These are phyloP conservation scores for Selene dorsalis DNA, from an alignment of 2,797 vertebrate genomes.

Conservation along the genomic window DNA sequence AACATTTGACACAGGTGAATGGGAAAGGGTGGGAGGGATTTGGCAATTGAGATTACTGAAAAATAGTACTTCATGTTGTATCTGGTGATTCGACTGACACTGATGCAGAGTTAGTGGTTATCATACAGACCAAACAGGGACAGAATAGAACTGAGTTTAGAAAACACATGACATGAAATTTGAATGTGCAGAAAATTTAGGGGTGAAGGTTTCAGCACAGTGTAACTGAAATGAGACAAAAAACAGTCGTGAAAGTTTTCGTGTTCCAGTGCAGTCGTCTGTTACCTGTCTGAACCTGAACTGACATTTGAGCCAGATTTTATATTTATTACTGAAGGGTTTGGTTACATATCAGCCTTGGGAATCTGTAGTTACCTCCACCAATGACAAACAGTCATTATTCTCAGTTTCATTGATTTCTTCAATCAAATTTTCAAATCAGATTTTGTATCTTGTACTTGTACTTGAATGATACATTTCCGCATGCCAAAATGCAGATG, in stretches of 20 bases:
- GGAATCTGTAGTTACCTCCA: constrained; percentile 7
- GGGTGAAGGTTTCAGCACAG: not conserved
- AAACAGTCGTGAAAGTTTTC: not conserved
- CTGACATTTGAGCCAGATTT: not conserved
- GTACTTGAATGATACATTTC: not conserved
- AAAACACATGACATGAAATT: constrained; percentile 54
- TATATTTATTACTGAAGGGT: not conserved
- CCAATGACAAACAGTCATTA: constrained; percentile 10
- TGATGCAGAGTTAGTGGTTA: constrained; percentile 70
- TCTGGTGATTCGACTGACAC: constrained; percentile 59
- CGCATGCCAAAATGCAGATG: not conserved
- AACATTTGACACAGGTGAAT: constrained; percentile 74
- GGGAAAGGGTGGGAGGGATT: constrained; percentile 70
- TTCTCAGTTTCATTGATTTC: not conserved
- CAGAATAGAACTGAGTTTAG: constrained; percentile 65
- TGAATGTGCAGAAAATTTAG: constrained; percentile 30
- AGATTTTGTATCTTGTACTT: not conserved
- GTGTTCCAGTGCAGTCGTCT: not conserved
- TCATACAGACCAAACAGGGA: constrained; percentile 65
- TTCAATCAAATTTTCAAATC: not conserved
- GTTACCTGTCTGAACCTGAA: constrained; percentile 5
- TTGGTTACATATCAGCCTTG: not conserved
- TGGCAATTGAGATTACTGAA: constrained; percentile 76
- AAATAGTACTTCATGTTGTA: constrained; percentile 73
- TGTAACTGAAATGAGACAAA: not conserved